Base-by-base conservation (phyloP, 1,140 invertebrate genomes). In the Caenorhabditis briggsae region DNA sequence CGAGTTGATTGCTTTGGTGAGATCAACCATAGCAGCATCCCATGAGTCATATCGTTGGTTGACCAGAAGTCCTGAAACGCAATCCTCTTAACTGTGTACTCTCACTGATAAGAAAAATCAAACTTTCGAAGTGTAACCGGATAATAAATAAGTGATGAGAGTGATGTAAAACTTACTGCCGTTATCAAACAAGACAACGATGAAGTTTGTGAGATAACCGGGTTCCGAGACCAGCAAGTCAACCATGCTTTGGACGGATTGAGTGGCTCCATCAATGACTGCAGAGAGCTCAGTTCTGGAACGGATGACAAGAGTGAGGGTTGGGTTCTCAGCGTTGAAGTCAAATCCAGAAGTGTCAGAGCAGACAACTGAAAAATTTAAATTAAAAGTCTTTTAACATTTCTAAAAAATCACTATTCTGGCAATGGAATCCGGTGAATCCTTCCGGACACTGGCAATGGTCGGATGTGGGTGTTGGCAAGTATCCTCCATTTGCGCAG, bases 101-200 rank as follows among this genome's bases (percentile, higher is more conserved):
- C 20, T 48, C 46, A 78, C 70, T 78, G 48, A 78, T 53, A 46
- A 78, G 70, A 14, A 11, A 61, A 43, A 25, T 33, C 1, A 23
- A 14, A 23, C 2, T 25, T 61, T 20, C 25, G 23, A 33, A 23
- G 59, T 61, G 59, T 61, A 61, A 61, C 59, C 23, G 20, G 5
- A 6, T 58, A 33, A 33, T 33, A 33, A 33, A 33, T 33, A 20
- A 0, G 5, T 25, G 11, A 25, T 12, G 16, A 25, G 25, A 9
- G 3, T 25, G 23, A 11, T 25, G 9, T 11, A 46, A 46, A 3
- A 84, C 85, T 65, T 46, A 88, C 87, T 84, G 46, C 84, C 50
- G 48, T 83, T 83, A 64, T 88, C 89, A 65, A 88, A 88, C 2
- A 85, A 46, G 20, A 88, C 86, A 53, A 88, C 48, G 18, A 65